Conservation (phyloP, 1,140 invertebrate genomes). For the Formica exsecta region DNA sequence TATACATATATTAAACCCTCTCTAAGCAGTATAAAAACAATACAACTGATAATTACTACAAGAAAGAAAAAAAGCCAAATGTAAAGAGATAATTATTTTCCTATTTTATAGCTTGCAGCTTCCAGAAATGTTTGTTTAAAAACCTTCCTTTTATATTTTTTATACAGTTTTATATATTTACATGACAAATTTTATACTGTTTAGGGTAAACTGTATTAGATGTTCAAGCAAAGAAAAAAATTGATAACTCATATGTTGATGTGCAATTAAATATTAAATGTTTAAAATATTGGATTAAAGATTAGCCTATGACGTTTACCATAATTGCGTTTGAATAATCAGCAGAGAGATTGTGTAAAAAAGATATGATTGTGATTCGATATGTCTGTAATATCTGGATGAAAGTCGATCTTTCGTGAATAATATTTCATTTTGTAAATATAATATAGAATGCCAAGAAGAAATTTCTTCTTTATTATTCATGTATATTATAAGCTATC, state of each 20-base stretch:
- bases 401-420: slow-evolving; percentile 22
- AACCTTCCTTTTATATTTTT: slow-evolving; percentile 2
- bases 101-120: not conserved
- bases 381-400: slow-evolving; percentile 24
- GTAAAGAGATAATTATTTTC: not conserved
- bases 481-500: slow-evolving; percentile 20
- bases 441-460: slow-evolving; percentile 13
- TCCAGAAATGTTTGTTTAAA: not conserved
- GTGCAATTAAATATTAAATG: slow-evolving; percentile 18
- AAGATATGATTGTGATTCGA: slow-evolving; percentile 7
- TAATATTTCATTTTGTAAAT: slow-evolving; percentile 38
- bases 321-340: not conserved
- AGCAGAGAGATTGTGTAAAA: not conserved
- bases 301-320: not conserved
- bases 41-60: not conserved
- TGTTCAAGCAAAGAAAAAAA: slow-evolving; percentile 8
- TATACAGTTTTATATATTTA: slow-evolving; percentile 21
- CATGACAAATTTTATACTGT: slow-evolving; percentile 11
- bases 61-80: not conserved
- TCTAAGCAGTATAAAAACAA: slow-evolving; percentile 33
- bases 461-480: slow-evolving; percentile 17
- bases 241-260: not conserved
- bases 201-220: not conserved
- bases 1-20: not conserved
- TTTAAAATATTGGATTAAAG: slow-evolving; percentile 7